Conservation (phyloP, 2,888 invertebrate species). For the Philaethria dido region DNA sequence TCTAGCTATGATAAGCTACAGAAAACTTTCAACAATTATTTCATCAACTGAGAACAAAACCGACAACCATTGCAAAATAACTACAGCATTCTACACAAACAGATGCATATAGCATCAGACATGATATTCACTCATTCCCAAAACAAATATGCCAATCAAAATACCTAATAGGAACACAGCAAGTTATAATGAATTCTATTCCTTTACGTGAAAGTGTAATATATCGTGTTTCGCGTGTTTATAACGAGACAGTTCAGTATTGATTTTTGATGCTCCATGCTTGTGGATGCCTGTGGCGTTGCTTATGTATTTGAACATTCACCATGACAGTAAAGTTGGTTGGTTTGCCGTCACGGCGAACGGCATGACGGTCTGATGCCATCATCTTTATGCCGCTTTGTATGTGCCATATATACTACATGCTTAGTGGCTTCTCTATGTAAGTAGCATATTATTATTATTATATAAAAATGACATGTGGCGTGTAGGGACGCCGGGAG, state of each 20-base stretch:
- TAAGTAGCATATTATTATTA: too few species aligned
- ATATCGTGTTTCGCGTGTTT: not conserved
- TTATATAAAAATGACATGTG: too few species aligned
- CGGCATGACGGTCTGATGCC: too few species aligned
- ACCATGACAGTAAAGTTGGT: too few species aligned
- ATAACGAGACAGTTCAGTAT: not conserved
- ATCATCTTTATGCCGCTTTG: too few species aligned
- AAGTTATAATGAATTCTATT: constrained; percentile 18
- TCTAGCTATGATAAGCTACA: too few species aligned
- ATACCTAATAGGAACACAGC: not conserved
- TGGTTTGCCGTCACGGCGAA: too few species aligned
- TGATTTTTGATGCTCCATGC: constrained; percentile 6
- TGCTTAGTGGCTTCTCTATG: too few species aligned
- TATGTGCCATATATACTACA: too few species aligned
- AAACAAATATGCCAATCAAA: constrained; percentile 23
- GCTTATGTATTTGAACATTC: not conserved
- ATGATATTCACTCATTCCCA: constrained; percentile 16
- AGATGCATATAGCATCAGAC: constrained; percentile 1
- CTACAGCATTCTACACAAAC: not conserved
- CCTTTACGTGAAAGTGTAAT: constrained; percentile 3
- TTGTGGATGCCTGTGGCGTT: not conserved
- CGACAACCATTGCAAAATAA: not conserved
- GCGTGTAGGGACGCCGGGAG: too few species aligned
- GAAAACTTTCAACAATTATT: not conserved
- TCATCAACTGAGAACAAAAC: not conserved